Conservation (phyloP, 1,140 invertebrate genomes). For the Zaprionus vittiger region DNA sequence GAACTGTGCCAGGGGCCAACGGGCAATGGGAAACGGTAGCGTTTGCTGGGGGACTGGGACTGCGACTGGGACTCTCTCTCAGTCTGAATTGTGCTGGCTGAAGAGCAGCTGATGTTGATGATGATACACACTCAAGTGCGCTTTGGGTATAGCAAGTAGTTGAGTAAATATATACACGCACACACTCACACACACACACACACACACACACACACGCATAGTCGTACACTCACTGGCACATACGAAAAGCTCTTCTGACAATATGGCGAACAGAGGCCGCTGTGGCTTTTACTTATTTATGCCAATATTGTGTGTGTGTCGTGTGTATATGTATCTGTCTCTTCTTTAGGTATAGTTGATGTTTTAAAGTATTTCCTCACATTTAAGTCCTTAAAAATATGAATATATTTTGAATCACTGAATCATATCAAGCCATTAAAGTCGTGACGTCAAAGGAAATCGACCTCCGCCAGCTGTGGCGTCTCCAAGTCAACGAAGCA, state of each 20-base stretch:
- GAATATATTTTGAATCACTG: background rate
- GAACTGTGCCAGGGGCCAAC: slow-evolving; percentile 41
- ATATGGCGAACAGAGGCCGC: slow-evolving; percentile 61
- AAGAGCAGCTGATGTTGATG: slow-evolving; percentile 83
- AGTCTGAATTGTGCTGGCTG: slow-evolving; percentile 48
- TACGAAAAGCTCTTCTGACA: slow-evolving; percentile 63
- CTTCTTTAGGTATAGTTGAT: background rate
- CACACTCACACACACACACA: slow-evolving; percentile 16
- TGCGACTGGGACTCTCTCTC: slow-evolving; percentile 10
- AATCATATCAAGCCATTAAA: background rate
- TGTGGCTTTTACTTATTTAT: slow-evolving; percentile 76
- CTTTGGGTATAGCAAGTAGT: slow-evolving; percentile 76
- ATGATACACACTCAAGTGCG: slow-evolving; percentile 83
- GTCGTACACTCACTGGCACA: slow-evolving; percentile 4
- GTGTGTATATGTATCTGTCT: slow-evolving; percentile 45
- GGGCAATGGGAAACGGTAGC: slow-evolving; percentile 38
- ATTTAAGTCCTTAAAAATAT: background rate
- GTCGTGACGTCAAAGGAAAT: slow-evolving; percentile 14
- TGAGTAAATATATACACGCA: slow-evolving; percentile 70
- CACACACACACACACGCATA: background rate
- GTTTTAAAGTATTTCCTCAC: background rate
- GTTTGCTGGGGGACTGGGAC: slow-evolving; percentile 1
- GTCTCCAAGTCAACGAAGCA: slow-evolving; percentile 34
- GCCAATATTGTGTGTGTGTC: slow-evolving; percentile 62
- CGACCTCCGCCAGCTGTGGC: background rate